Base-by-base conservation (phyloP, 2,797 vertebrate species). In the Enteromius argenteus region DNA sequence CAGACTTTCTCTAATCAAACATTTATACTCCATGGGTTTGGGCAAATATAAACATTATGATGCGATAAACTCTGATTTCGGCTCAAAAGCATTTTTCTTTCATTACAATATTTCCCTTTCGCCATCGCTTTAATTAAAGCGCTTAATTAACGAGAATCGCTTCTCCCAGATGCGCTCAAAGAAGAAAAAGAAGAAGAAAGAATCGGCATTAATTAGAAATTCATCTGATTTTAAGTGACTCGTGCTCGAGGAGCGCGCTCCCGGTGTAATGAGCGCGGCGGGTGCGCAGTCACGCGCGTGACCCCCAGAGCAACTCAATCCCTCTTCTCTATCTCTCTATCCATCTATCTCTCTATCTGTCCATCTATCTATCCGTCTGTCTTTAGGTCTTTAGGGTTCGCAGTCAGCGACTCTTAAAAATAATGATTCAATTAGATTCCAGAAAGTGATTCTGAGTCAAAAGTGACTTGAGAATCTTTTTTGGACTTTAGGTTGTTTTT, bases 271-370 rank as follows among this genome's bases (percentile, higher is more conserved):
- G 49, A 80, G 67, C 46, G 46, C 78, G 14, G 2, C 49, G 64
- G 5, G 66, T 80, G 79, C 79, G 66, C 49, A 80, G 79, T 69
- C 79, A 81, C 79, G 74, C 53, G 13, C 74, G 35, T 60, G 79
- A 71, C 75, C 75, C 75, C 67, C 58, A 77, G 42, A 66, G 60
- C 77, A 66, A 49, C 62, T 23, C 77, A 17, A 79, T 79, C 62
- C 30, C 58, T 37, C 39, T 66, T 14, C 5, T 37, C 19, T 37
- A 5, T 35, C 19, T 37, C 3, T 56, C 35, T n/a, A 1, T 75
- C 35, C n/a, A 4, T 69, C 37, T 69, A 2, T 69, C 39, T 23
- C 0, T 44, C 21, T 44, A 7, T 44, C 68, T 44, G 0, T 44
- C 68, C 8, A 3, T 69, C 67, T 6, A 1, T 37, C 64, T 35